These are phyloP conservation scores for Platycnemis pennipes DNA, from an alignment of 2,888 invertebrate species.

Conservation along the genomic window DNA sequence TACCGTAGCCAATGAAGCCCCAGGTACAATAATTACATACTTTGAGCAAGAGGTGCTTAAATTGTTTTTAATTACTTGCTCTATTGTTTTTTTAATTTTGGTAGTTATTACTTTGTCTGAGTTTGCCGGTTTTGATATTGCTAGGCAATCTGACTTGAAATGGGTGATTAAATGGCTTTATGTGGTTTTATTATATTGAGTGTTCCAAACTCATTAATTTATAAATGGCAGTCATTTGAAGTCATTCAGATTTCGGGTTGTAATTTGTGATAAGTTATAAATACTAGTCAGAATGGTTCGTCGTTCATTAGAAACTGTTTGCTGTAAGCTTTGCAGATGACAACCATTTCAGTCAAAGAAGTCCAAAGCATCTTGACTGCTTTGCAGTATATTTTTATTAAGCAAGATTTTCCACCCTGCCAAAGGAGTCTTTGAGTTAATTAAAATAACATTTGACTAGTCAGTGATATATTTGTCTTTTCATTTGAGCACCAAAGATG, in stretches of 20 bases:
- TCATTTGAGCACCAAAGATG: constrained; percentile 55
- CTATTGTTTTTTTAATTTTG: constrained; percentile 18
- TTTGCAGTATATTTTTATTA: constrained; percentile 49
- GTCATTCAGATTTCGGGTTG: constrained; percentile 40
- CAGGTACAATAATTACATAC: background rate
- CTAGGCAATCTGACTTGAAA: constrained; percentile 8
- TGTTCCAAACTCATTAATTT: background rate
- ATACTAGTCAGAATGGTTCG: constrained; percentile 56
- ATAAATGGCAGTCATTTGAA: constrained; percentile 16
- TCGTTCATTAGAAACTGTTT: constrained; percentile 15
- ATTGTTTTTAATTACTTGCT: constrained; percentile 59
- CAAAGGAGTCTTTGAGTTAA: constrained; percentile 38
- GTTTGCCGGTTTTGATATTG: background rate
- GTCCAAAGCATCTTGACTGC: constrained; percentile 40
- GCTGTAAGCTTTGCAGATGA: constrained; percentile 37
- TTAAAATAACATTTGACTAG: constrained; percentile 51
- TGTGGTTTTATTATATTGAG: constrained; percentile 42
- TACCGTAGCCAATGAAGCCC: constrained; percentile 5
- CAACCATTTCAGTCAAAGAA: constrained; percentile 50
- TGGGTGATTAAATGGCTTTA: constrained; percentile 56
- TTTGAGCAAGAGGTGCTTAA: constrained; percentile 43
- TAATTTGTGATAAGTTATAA: constrained; percentile 48
- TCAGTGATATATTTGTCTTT: constrained; percentile 45
- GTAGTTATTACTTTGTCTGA: background rate
- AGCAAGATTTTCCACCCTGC: constrained; percentile 35